Evolutionary conservation across 37 sponge, comb jelly and placozoan species (phyloP), one percentile per base, ranked within the genome.

Genomic region (Geodia barretti): DNA sequence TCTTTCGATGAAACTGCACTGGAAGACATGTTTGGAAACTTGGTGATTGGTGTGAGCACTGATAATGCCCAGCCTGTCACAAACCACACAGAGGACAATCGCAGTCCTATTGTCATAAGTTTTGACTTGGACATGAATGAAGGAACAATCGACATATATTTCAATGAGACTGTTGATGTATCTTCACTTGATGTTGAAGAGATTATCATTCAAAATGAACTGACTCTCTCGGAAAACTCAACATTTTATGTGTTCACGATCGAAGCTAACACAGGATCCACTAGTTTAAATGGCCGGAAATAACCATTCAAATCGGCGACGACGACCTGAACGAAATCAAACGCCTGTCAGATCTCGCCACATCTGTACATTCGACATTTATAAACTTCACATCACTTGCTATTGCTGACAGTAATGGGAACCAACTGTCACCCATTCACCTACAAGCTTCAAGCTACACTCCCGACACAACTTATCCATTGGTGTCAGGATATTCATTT

Each of bases 251-350:
- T 33, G 28, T 83, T 75, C 43, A 68, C 35, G 54, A 29, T 70
- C 0, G 41, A 37, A 9, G 9, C 62, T 26, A 81, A 72, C 36
- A 80, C 88, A 3, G 29, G 33, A 1, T 68, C 92, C 3, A 58
- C 19, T 24, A 87, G 86, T 88, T 73, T 43, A 4, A 79, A 96
- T 83, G 69, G 89, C 80, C 97, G 0, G 41, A 79, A 1, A 60
- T 96, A 39, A 84, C 70, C 17, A 79, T 96, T 9, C 29, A 68
- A 19, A 79, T 96, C 0, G 80, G 91, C 26, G 84, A 81, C 54
- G 79, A 75, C 17, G 97, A 96, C 70, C 78, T 93, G 36, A 96
- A 96, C 61, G 89, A 85, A 59, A 90, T 96, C 43, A 96, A 92
- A 68, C 63, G 86, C 0, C 73, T 87, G n/a, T 64, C 54, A 8